Evolutionary conservation across 2,113 vertebrate genomes (phyloP).

Genomic region (Rhegmatorhina hoffmannsi): DNA sequence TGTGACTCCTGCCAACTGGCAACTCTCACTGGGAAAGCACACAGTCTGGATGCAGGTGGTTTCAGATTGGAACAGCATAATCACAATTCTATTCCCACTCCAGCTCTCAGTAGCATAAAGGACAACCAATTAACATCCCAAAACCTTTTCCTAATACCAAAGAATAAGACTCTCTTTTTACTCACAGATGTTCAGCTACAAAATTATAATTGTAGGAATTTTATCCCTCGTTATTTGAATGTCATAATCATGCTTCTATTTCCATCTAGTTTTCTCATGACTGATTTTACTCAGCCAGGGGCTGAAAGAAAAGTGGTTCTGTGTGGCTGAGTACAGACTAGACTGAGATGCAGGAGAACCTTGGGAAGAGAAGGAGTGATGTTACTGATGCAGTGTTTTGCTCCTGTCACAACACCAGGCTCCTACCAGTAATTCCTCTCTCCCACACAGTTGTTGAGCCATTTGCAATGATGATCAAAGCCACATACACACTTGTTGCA

Average conservation of each 20-base stretch:
- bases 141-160: background rate
- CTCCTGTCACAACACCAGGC: background rate
- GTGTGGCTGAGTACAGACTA: background rate
- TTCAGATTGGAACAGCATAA: background rate
- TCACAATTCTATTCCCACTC: background rate
- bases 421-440: constrained; percentile 93
- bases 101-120: background rate
- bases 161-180: background rate
- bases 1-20: background rate
- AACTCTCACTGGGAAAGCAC: background rate
- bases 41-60: background rate
- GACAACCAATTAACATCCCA: background rate
- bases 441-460: constrained; percentile 99
- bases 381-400: background rate
- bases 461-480: constrained; percentile 98
- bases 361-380: background rate
- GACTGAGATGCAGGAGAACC: background rate
- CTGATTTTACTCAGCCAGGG: background rate
- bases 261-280: background rate
- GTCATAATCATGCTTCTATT: background rate
- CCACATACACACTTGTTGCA: constrained; percentile 97
- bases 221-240: background rate
- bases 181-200: background rate
- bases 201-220: background rate
- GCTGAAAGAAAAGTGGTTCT: background rate